Evolutionary conservation across 1,140 invertebrate species (phyloP).

Genomic region (Apis florea): DNA sequence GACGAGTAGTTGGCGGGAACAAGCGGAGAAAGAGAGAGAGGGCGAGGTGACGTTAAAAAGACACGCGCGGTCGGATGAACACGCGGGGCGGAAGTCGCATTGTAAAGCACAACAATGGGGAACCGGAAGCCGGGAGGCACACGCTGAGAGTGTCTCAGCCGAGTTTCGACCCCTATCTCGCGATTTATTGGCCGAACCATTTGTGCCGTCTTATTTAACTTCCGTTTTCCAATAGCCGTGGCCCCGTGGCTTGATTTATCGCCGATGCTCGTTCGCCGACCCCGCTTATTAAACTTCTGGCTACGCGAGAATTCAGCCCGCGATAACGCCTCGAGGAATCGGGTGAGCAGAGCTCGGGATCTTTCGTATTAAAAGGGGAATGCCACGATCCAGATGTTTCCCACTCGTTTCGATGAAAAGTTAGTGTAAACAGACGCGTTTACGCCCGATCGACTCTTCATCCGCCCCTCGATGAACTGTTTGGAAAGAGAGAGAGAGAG

Average conservation of each 20-base stretch:
- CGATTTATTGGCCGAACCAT: constrained; percentile 58
- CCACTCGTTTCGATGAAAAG: not conserved
- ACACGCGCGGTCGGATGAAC: not conserved
- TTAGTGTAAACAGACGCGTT: not conserved
- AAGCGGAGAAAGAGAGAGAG: constrained; percentile 8
- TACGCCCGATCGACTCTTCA: not conserved
- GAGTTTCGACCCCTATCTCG: constrained; percentile 53
- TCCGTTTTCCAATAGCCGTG: constrained; percentile 56
- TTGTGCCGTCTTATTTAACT: constrained; percentile 60
- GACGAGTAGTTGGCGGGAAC: not conserved
- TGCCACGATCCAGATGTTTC: not conserved
- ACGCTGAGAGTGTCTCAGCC: constrained; percentile 13
- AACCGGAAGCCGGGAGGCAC: constrained; percentile 26
- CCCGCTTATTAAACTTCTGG: constrained; percentile 45
- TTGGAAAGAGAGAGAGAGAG: too few species aligned
- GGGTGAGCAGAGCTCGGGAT: too few species aligned
- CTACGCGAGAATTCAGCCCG: constrained; percentile 28
- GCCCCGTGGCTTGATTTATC: constrained; percentile 26
- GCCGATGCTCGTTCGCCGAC: constrained; percentile 21
- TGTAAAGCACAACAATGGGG: constrained; percentile 52
- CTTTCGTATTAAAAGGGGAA: not conserved
- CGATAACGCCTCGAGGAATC: constrained; percentile 18
- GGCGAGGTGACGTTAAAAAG: not conserved
- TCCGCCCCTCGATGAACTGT: not conserved
- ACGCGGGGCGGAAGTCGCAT: constrained; percentile 12